Evolutionary conservation across 2,113 vertebrate genomes (phyloP), one percentile per base, ranked within the genome.

Genomic region (Phoxinus phoxinus): DNA sequence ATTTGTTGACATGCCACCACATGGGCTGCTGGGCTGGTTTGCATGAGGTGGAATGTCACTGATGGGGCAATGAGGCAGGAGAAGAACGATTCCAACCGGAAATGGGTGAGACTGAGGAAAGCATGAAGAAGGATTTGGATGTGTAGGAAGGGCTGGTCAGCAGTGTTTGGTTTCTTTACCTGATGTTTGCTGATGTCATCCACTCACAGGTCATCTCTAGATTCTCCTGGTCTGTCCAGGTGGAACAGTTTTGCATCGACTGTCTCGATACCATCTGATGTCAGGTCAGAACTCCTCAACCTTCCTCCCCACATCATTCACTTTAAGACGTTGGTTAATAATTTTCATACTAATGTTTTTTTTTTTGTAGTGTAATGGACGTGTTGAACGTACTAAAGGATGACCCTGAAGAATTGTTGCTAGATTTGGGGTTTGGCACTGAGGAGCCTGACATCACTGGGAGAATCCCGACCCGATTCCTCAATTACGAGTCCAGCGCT

Each of bases 401-500:
- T 23, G 97, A 99, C 90, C 97, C 97, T 0, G 96, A 96, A 88
- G 97, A 97, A 88, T 81, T 98, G 86, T 95, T 98, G n/a, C 90
- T 98, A 85, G 95, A 97, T 86, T 91, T 99, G 90, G 98, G 97
- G 2, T 98, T 99, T 87, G 97, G 97, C 30, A 90, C 89, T 74
- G 96, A 98, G 19, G 96, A 97, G 86, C 95, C 96, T 0, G 96
- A 97, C 79, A 94, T 96, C 83, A 94, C 93, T 17, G 94, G 93
- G 10, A 96, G 95, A 90, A 96, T 99, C 61, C 97, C 97, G 7
- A 88, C 92, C 77, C 95, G 96, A 0, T 99, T 98, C 90, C 95
- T 99, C 56, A 92, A 91, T 85, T 89, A 93, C 87, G 87, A 86
- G 88, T 99, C 97, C 53, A 89, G 92, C 51, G 97, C 96, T 65